Base-by-base conservation (phyloP, 2,888 invertebrate species). In the Liodrosophila aerea region DNA sequence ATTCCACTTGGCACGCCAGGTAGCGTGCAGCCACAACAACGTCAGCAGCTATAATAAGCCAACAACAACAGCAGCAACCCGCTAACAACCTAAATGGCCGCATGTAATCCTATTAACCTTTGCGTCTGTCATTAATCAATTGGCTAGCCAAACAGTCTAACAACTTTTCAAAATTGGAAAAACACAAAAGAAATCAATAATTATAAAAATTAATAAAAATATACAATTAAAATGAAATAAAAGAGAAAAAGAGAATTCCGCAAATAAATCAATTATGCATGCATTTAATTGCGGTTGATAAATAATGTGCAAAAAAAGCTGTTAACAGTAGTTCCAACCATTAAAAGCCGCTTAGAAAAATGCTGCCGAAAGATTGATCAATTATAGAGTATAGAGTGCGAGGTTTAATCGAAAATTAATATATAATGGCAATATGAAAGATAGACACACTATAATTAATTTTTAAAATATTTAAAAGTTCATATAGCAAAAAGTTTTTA, bases 21-120 rank as follows among this genome's bases (percentile, higher is more conserved):
- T 76, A 72, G 74, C 76, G 80, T 83, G 83, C 67, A 61, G 53
- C 60, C 51, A 37, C 12, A 30, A 39, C 52, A 64, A 37, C 61
- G 13, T 43, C 51, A 44, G 44, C 51, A 22, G 27, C 44, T 22
- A 22, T 27, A 56, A 50, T 31, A 43, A 37, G 2, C 49, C 57
- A 56, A 7, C 50, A 39, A 29, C 47, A 56, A 7, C 46, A 34
- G 31, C 53, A 52, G 13, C 49, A 56, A n/a, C 50, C 22, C 49
- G 41, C 5, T 41, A 56, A 37, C 47, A 43, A 49, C 53, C 37
- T 40, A 56, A 68, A 56, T 45, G 36, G 30, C 60, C 46, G 27
- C 56, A 59, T 72, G 69, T 81, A 80, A 80, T 74, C 68, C 72
- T 74, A 73, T 81, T 81, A 81, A 74, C 80, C 80, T 64, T 62